Base-by-base conservation (phyloP, 2,888 invertebrate species). In the Phortica okadai region DNA sequence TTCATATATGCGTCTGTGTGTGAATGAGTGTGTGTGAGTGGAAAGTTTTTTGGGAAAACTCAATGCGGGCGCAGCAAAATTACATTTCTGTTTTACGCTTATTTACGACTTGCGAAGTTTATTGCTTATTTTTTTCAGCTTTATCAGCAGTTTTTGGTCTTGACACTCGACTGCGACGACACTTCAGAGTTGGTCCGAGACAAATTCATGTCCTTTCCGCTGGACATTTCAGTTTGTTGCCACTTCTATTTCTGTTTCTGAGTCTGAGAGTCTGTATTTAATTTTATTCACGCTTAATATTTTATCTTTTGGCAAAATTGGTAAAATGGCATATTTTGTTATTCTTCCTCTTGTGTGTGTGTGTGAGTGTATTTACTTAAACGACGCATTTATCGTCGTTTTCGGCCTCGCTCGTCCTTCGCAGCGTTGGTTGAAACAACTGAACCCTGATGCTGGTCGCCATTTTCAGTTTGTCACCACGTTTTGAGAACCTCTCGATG, bases 301-400 rank as follows among this genome's bases (percentile, higher is more conserved):
- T 86, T 88, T 84, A 88, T 88, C 76, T 79, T 76, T 66, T 41
- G 54, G 1, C 10, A 62, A 79, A 81, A 81, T 83, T 81, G 76
- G 76, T 79, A 86, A 85, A 85, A 87, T 88, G 84, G 85, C 87
- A 88, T 87, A 88, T 86, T 85, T 87, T 82, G 88, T 80, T 79
- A 79, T 54, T 41, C 33, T 11, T 16, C 1, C 16, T 41, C 7
- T n/a, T 58, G 42, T 44, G 41, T 70, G 80, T 6, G 54, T 33
- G 59, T 77, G 76, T 72, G 25, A 33, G 8, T 25, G 42, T 25
- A 25, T 21, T 70, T n/a, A 54, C 8, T 42, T 41, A 67, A 67
- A 67, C 74, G 62, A 64, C 76, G 74, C 33, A 41, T 21, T 25
- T 25, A 25, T 54, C 73, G 5, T 33, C 66, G 62, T 56, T 14